phyloP scores from a whole-genome alignment of 2,113 vertebrate species.

The Eublepharis macularius region DNA sequence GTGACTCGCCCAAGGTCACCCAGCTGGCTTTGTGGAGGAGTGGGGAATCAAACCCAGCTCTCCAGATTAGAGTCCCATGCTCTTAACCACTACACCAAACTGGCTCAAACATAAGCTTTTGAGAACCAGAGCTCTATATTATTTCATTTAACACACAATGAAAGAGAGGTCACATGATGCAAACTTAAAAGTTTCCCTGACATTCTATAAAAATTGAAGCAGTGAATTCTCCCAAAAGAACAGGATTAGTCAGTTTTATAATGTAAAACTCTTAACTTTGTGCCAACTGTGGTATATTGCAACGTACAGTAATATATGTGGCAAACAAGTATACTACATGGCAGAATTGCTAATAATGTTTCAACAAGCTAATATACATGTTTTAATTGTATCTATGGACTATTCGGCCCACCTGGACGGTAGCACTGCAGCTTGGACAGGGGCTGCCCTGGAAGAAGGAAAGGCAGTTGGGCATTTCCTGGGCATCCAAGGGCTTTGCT shows the following conservation, averaged over 20 bases:
- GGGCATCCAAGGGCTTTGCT: no score
- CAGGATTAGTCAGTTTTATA: background rate
- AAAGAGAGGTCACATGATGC: constrained; percentile 9
- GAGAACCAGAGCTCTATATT: no score
- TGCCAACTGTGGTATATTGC: constrained; percentile 36
- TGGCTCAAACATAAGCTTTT: no score
- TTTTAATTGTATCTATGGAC: background rate
- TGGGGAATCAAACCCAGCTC: no score
- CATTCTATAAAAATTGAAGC: constrained; percentile 13
- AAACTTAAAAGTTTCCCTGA: background rate
- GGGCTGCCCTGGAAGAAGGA: no score
- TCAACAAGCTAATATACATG: background rate
- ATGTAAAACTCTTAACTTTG: constrained; percentile 23
- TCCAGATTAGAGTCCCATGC: no score
- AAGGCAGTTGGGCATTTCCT: no score
- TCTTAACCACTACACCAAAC: no score
- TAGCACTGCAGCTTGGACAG: no score
- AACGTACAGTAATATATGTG: constrained; percentile 11
- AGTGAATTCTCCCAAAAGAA: constrained; percentile 20
- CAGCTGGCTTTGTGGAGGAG: no score
- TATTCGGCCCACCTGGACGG: no score
- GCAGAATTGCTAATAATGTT: background rate
- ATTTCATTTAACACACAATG: background rate
- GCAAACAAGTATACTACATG: constrained; percentile 4
- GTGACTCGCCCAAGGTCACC: no score